Evolutionary conservation across 1,140 invertebrate genomes (phyloP), one percentile per base, ranked within the genome.

Genomic region (Cardiocondyla obscurior): DNA sequence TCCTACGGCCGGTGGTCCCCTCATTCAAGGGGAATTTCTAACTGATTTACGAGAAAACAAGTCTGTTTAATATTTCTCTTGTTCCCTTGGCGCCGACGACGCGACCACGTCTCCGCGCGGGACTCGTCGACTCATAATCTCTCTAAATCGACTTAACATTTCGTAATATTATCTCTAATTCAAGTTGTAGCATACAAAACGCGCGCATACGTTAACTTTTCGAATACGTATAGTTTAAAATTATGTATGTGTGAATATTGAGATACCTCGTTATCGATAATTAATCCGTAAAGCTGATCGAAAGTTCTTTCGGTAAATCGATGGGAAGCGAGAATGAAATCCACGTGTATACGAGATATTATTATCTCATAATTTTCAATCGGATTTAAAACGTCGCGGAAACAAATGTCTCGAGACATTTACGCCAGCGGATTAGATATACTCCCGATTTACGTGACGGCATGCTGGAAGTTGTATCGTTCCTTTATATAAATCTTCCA

Each of bases 1-100:
- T 91, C 90, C 44, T 83, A 76, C 84, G 74, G 83, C 70, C 70
- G 67, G 81, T 89, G 67, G 81, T 89, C 74, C 86, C 88, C 84
- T 88, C 83, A 85, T 86, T 85, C 87, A 89, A 90, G 92, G 90
- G 91, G 92, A 90, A 92, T 91, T 92, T 92, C 93, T 92, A 93
- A 93, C 93, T 94, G 93, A 94, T 94, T 94, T 94, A 93, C 92
- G 92, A 90, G 93, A 93, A 94, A 94, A 94, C 93, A 93, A 94
- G 93, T 90, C 93, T 93, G 91, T 92, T 93, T 93, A 93, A 93
- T 93, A 93, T 93, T 94, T 94, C 92, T 92, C 91, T 91, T 86
- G 76, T 89, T 92, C 92, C 90, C 92, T 85, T 91, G 93, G 92
- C 92, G 93, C 92, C 92, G 89, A 88, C 89, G 88, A 90, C 89